Conservation (phyloP, 1,140 invertebrate species). For the Whitmania pigra region DNA sequence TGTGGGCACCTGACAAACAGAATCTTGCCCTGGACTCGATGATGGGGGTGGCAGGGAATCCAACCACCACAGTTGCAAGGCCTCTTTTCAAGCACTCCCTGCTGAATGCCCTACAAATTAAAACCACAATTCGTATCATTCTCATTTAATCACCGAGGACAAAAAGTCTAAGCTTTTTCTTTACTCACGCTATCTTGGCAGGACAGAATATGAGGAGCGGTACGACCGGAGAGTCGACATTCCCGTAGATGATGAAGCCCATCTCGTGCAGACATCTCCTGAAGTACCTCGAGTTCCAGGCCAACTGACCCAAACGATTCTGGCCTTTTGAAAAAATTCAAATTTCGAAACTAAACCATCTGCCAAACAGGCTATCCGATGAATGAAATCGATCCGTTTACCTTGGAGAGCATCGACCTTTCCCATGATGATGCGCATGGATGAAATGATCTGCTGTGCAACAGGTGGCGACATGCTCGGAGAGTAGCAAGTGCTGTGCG, state of each 20-base stretch:
- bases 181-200: slow-evolving; percentile 71
- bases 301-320: slow-evolving; percentile 59
- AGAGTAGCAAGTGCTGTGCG: slow-evolving; percentile 76
- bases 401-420: slow-evolving; percentile 53
- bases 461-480: slow-evolving; percentile 76
- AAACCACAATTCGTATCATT: not conserved
- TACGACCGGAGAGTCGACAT: slow-evolving; percentile 89
- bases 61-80: slow-evolving; percentile 86
- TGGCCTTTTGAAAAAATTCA: slow-evolving; percentile 43
- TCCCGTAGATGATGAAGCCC: slow-evolving; percentile 89
- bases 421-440: slow-evolving; percentile 78
- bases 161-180: not conserved
- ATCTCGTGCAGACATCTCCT: slow-evolving; percentile 69
- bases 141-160: not conserved
- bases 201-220: slow-evolving; percentile 86
- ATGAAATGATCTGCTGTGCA: slow-evolving; percentile 74
- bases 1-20: slow-evolving; percentile 88
- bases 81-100: slow-evolving; percentile 64
- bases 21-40: slow-evolving; percentile 84
- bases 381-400: not conserved
- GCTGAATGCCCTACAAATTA: slow-evolving; percentile 58
- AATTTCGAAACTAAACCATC: not conserved
- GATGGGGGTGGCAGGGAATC: slow-evolving; percentile 93
- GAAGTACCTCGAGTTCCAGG: slow-evolving; percentile 75
- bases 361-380: not conserved